phyloP scores from a whole-genome alignment of 2,888 invertebrate genomes.

The Troides oblongomaculatus region DNA sequence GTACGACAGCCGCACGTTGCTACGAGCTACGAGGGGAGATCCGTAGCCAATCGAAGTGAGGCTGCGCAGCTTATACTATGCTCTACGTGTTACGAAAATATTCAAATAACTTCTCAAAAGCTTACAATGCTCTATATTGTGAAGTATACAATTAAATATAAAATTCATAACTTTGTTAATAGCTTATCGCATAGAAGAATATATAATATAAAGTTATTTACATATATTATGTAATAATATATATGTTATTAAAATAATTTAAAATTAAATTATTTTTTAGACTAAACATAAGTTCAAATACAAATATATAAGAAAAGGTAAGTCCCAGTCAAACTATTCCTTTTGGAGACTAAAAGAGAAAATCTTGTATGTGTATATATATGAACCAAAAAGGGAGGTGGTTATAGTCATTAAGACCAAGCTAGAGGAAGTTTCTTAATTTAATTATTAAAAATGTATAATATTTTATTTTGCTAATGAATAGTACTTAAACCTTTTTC shows the following conservation, averaged over 20 bases:
- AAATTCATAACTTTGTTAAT: too few species aligned
- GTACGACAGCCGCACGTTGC: conserved; percentile 77
- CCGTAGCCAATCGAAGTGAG: conserved; percentile 77
- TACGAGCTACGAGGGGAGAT: conserved; percentile 77
- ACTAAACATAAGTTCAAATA: too few species aligned
- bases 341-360: conserved; percentile 44
- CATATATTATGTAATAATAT: too few species aligned
- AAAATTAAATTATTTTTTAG: too few species aligned
- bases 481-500: conserved; percentile 26
- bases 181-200: too few species aligned
- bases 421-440: conserved; percentile 56
- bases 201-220: too few species aligned
- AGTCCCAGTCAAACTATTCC: too few species aligned
- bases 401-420: conserved; percentile 37
- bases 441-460: conserved; percentile 65
- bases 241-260: too few species aligned
- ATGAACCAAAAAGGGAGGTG: conserved; percentile 38
- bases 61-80: conserved; percentile 63
- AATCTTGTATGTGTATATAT: conserved; percentile 35
- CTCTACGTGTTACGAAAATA: conserved; percentile 48
- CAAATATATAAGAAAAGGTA: too few species aligned
- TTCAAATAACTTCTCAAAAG: conserved; percentile 10
- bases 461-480: conserved; percentile 65
- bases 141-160: too few species aligned
- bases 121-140: background rate